Evolutionary conservation across 2,113 vertebrate species (phyloP).

Genomic region (Physeter macrocephalus): DNA sequence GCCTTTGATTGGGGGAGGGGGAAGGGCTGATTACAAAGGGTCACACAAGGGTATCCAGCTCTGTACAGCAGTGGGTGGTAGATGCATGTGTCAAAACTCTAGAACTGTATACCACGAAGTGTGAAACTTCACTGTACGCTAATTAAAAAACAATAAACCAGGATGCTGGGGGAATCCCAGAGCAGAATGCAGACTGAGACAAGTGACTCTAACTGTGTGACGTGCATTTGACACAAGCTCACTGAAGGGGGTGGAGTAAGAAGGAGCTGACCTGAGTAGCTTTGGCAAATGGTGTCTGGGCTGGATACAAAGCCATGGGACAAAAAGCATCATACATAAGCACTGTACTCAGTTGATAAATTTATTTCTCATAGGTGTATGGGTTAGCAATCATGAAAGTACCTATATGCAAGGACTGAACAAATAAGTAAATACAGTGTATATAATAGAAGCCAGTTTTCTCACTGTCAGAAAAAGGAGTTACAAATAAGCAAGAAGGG

Average conservation of each 20-base stretch:
- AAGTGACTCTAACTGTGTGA: neutral
- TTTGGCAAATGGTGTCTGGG: neutral
- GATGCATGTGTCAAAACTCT: neutral
- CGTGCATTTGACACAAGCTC: neutral
- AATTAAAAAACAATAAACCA: neutral
- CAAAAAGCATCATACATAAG: neutral
- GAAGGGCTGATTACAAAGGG: neutral
- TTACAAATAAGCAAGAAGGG: neutral
- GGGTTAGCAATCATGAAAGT: neutral
- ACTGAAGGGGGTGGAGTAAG: neutral
- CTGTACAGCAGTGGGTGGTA: too few species aligned
- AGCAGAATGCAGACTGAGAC: neutral
- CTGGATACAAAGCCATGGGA: neutral
- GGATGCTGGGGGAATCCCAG: neutral
- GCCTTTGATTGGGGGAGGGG: neutral
- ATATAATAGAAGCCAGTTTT: neutral
- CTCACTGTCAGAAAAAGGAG: neutral
- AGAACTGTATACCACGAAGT: neutral
- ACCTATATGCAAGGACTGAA: neutral
- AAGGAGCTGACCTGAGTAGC: neutral
- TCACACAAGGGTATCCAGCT: neutral
- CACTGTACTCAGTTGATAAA: neutral
- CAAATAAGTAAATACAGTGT: neutral
- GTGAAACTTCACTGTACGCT: neutral
- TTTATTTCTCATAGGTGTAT: neutral